Conservation (phyloP, 2,797 vertebrate species). For the Lepilemur ruficaudatus region DNA sequence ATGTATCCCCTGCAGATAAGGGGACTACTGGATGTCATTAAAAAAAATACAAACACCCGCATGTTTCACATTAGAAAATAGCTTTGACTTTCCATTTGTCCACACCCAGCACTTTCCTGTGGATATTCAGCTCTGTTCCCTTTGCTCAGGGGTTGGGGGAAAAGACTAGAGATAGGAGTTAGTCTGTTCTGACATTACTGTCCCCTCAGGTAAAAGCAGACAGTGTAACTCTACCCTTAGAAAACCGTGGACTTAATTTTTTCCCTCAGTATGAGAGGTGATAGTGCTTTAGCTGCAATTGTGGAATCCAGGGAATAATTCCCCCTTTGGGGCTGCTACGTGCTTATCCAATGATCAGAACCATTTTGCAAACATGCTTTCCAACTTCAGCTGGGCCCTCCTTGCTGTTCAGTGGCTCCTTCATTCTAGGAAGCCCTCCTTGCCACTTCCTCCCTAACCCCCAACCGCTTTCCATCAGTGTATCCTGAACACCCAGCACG, state of each 20-base stretch:
- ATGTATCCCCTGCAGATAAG: background rate
- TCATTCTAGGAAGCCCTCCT: background rate
- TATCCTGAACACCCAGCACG: background rate
- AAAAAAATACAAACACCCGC: background rate
- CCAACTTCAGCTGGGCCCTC: background rate
- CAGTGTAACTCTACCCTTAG: background rate
- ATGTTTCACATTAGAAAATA: background rate
- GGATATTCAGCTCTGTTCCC: background rate
- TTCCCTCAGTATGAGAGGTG: background rate
- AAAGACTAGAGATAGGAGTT: background rate
- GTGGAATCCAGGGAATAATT: background rate
- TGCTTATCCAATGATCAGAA: background rate
- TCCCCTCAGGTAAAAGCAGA: background rate
- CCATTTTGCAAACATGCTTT: background rate
- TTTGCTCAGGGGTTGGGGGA: background rate
- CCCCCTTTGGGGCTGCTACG: background rate
- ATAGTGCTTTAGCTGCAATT: background rate
- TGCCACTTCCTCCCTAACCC: background rate
- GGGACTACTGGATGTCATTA: background rate
- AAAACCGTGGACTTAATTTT: conserved; percentile 10
- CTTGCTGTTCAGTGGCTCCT: background rate
- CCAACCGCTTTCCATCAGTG: background rate
- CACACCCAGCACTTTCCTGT: background rate
- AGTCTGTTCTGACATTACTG: background rate
- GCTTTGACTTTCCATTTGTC: background rate